These are phyloP conservation scores for Channa maculata DNA, from an alignment of 2,113 vertebrate species.

Conservation along the genomic window DNA sequence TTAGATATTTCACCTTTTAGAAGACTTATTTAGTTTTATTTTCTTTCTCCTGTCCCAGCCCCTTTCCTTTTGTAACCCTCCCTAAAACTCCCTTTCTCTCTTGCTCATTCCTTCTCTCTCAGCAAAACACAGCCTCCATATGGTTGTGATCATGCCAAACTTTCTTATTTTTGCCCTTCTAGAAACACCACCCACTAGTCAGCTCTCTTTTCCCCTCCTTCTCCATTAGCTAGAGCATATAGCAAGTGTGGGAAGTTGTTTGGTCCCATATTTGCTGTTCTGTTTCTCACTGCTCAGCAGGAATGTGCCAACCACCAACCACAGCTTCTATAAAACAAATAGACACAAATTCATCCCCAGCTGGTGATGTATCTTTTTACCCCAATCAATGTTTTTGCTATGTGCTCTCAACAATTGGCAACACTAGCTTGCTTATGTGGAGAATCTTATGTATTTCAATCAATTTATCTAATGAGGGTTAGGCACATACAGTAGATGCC, in stretches of 20 bases:
- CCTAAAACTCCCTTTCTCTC: conserved; percentile 45
- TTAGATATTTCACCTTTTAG: background rate
- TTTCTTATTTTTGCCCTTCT: conserved; percentile 76
- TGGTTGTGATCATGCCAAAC: conserved; percentile 83
- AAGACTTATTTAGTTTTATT: conserved; percentile 7
- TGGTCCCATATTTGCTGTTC: conserved; percentile 67
- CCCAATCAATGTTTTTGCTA: conserved; percentile 22
- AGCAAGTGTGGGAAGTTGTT: conserved; percentile 71
- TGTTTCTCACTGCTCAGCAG: conserved; percentile 74
- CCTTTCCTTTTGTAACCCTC: conserved; percentile 35
- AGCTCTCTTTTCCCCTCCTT: conserved; percentile 68
- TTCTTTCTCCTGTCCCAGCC: conserved; percentile 1
- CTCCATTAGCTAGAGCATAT: conserved; percentile 61
- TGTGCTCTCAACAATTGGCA: background rate
- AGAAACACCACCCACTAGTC: conserved; percentile 61
- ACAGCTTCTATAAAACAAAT: conserved; percentile 64
- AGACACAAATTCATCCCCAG: conserved; percentile 48
- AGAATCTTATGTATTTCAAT: too few species aligned
- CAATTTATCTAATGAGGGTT: too few species aligned
- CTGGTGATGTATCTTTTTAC: conserved; percentile 48
- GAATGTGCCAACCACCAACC: conserved; percentile 67
- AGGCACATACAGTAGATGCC: too few species aligned
- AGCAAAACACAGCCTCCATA: conserved; percentile 76
- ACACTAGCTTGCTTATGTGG: too few species aligned
- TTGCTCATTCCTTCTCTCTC: conserved; percentile 60